Percentiles rank a stretch among this genome's conserved stretches.
phyloP scores from a whole-genome alignment of 2,797 vertebrate genomes.

The Gallinago nigripennis region DNA sequence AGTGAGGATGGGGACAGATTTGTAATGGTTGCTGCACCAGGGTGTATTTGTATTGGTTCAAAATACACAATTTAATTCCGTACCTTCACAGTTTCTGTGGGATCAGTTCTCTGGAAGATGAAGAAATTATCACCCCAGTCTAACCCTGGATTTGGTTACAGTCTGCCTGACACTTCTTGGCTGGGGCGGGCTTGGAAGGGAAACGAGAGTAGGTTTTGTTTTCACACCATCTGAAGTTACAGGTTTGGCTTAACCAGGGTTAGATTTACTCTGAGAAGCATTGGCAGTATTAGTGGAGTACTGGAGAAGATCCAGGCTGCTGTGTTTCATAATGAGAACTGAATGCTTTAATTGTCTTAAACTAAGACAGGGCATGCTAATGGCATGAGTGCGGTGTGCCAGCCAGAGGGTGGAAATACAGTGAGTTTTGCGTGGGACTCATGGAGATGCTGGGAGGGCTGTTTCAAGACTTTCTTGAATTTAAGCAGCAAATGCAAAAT shows the following conservation, averaged over 20 bases:
- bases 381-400: not conserved
- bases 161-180: not conserved
- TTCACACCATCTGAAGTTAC: not conserved
- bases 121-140: not conserved
- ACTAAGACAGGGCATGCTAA: not conserved
- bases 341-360: not conserved
- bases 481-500: not conserved
- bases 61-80: not conserved
- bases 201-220: not conserved
- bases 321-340: not conserved
- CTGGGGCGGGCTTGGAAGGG: not conserved
- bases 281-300: not conserved
- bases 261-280: not conserved
- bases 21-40: not conserved
- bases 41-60: not conserved
- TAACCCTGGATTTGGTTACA: constrained; percentile 7
- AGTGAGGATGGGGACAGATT: not conserved
- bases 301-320: not conserved
- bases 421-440: too few relatives aligned
- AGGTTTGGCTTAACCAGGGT: not conserved
- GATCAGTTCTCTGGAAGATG: not conserved
- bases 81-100: not conserved
- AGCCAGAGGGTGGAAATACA: not conserved
- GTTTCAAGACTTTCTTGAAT: not conserved
- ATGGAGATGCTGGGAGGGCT: not conserved